Conservation (phyloP, 2,888 invertebrate genomes). For the Ptychoptera albimana region DNA sequence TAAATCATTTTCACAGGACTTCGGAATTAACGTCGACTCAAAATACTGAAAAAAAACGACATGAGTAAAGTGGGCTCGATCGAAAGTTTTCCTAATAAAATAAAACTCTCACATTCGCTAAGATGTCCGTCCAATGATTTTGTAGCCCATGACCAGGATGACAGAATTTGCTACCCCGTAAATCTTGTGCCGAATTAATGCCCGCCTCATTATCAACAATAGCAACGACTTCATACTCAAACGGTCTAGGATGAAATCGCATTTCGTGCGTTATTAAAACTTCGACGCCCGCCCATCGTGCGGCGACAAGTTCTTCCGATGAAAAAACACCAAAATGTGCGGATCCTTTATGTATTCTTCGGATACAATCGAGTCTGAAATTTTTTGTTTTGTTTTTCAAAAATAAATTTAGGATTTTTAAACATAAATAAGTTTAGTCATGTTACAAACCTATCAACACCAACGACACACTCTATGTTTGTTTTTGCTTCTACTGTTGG, state of each 20-base stretch:
- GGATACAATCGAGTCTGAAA: conserved; percentile 50
- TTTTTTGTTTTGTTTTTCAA: too few species aligned
- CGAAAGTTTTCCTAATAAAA: not conserved
- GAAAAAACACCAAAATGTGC: conserved; percentile 75
- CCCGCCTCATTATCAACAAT: conserved; percentile 43
- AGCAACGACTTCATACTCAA: conserved; percentile 47
- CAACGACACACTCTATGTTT: conserved; percentile 53
- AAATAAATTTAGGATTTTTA: too few species aligned
- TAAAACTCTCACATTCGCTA: conserved; percentile 49
- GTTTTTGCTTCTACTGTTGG: conserved; percentile 41
- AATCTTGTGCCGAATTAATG: conserved; percentile 41
- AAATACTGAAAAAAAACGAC: conserved; percentile 43
- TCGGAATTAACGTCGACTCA: conserved; percentile 52
- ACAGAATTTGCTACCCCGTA: conserved; percentile 58
- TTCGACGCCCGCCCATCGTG: conserved; percentile 47
- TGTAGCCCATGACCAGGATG: conserved; percentile 65
- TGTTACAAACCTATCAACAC: conserved; percentile 41
- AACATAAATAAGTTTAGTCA: too few species aligned
- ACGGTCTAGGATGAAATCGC: conserved; percentile 34
- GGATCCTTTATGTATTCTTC: conserved; percentile 54
- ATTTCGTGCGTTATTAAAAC: conserved; percentile 56
- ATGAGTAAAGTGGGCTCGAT: conserved; percentile 4
- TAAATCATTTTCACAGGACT: conserved; percentile 48
- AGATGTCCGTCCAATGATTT: conserved; percentile 57
- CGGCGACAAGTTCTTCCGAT: conserved; percentile 69